Conservation (phyloP, 2,113 vertebrate species). For the Indicator indicator region DNA sequence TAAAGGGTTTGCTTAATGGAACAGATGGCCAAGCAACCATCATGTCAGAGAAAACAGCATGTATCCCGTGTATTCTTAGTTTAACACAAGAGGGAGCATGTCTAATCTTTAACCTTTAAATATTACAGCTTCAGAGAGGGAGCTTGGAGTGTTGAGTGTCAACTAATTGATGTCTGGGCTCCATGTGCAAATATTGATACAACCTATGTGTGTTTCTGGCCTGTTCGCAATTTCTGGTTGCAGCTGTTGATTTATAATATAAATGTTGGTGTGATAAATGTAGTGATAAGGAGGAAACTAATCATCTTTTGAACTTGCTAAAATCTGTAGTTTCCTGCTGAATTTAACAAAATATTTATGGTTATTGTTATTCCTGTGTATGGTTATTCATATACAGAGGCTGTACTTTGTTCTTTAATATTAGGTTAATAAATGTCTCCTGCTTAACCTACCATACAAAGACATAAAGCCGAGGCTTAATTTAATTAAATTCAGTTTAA, state of each 20-base stretch:
- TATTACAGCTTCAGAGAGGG: slow-evolving; percentile 63
- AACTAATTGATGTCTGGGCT: slow-evolving; percentile 47
- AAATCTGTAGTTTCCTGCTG: slow-evolving; percentile 7
- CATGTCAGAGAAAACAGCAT: slow-evolving; percentile 75
- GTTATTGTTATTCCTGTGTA: neutral
- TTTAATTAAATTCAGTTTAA: slow-evolving; percentile 4
- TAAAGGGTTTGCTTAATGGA: slow-evolving; percentile 54
- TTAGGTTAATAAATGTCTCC: slow-evolving; percentile 11
- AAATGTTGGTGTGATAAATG: neutral
- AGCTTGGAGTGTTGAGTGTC: slow-evolving; percentile 66
- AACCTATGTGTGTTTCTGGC: slow-evolving; percentile 59
- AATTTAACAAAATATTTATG: slow-evolving; percentile 2
- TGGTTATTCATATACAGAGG: neutral
- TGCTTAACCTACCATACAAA: neutral
- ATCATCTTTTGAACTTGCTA: neutral
- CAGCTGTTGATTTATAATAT: slow-evolving; percentile 33
- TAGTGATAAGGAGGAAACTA: neutral
- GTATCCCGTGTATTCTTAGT: slow-evolving; percentile 68
- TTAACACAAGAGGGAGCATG: slow-evolving; percentile 79
- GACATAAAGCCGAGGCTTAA: neutral
- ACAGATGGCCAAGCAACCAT: slow-evolving; percentile 72
- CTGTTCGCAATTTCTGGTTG: slow-evolving; percentile 24
- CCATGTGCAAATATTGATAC: slow-evolving; percentile 67
- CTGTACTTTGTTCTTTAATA: neutral
- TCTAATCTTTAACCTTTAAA: slow-evolving; percentile 79